Percentiles rank a stretch among this genome's conserved stretches.
These are phyloP conservation scores for Oplegnathus fasciatus DNA, from an alignment of 2,113 vertebrate species.

Conservation along the genomic window DNA sequence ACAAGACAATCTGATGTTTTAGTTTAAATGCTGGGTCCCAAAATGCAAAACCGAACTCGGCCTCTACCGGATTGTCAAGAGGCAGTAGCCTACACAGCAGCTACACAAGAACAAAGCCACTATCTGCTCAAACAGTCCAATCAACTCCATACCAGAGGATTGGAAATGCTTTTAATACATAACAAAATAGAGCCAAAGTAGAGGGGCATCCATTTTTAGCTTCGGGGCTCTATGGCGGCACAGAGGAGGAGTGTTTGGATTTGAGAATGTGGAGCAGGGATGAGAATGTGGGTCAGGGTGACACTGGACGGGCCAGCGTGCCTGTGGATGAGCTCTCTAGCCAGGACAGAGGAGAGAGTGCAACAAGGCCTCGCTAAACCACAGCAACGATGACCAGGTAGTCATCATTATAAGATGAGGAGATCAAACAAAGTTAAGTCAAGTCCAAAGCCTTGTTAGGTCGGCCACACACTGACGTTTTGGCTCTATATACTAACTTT, in stretches of 20 bases:
- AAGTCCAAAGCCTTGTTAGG: not conserved
- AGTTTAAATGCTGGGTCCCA: not conserved
- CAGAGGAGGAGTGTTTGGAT: slow-evolving; percentile 28
- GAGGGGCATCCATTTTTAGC: slow-evolving; percentile 21
- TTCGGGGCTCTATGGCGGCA: not conserved
- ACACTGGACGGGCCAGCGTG: slow-evolving; percentile 32
- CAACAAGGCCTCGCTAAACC: not conserved
- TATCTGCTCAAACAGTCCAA: not conserved
- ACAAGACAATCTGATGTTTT: no score
- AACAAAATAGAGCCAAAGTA: not conserved
- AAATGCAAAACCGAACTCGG: not conserved
- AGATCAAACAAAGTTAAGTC: not conserved
- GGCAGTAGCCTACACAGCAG: not conserved
- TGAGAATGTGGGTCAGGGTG: slow-evolving; percentile 65
- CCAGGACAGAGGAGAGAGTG: not conserved
- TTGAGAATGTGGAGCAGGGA: slow-evolving; percentile 55
- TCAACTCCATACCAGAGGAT: not conserved
- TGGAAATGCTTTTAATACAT: slow-evolving; percentile 8
- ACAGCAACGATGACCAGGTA: not conserved
- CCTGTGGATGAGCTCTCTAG: slow-evolving; percentile 27
- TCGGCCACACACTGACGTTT: not conserved
- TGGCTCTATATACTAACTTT: not conserved
- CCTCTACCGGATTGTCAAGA: not conserved
- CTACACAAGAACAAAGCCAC: not conserved
- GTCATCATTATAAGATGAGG: no score